phyloP scores from a whole-genome alignment of 2,888 invertebrate species.

The Ashinkailepas kermadecensis region DNA sequence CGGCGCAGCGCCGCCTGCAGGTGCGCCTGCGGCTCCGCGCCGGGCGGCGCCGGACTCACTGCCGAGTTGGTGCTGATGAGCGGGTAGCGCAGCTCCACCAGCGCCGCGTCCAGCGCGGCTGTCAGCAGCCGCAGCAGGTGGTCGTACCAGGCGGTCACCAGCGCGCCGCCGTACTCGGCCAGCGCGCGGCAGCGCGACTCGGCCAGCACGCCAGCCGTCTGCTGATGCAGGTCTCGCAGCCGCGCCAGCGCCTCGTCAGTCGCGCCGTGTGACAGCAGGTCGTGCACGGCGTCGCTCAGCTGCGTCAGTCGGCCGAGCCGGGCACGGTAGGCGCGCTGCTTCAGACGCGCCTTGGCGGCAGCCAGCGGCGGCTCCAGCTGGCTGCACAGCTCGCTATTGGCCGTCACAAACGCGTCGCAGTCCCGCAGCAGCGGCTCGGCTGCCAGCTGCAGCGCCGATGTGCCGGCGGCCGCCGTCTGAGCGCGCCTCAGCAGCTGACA shows the following conservation, averaged over 20 bases:
- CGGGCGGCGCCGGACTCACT: slow-evolving; percentile 1
- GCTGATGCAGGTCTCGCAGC: slow-evolving; percentile 27
- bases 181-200: neutral
- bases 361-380: neutral
- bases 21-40: neutral
- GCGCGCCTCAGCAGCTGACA: neutral
- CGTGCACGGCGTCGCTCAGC: neutral
- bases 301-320: neutral
- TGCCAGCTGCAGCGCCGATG: too few relatives aligned
- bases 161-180: slow-evolving; percentile 4
- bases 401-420: neutral
- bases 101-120: neutral
- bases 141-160: slow-evolving; percentile 1
- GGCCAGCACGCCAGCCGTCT: slow-evolving; percentile 22
- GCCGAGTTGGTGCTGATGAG: slow-evolving; percentile 19
- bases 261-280: neutral
- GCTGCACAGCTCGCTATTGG: neutral
- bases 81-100: slow-evolving; percentile 19
- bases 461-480: neutral
- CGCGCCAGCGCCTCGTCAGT: slow-evolving; percentile 25
- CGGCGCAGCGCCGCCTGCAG: neutral
- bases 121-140: neutral
- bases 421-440: neutral
- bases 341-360: neutral
- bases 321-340: neutral